A percentile compares a stretch with the other conserved stretches of the same genome.
Conservation (phyloP, 2,797 vertebrate species). For the Rhinogobio ventralis region DNA sequence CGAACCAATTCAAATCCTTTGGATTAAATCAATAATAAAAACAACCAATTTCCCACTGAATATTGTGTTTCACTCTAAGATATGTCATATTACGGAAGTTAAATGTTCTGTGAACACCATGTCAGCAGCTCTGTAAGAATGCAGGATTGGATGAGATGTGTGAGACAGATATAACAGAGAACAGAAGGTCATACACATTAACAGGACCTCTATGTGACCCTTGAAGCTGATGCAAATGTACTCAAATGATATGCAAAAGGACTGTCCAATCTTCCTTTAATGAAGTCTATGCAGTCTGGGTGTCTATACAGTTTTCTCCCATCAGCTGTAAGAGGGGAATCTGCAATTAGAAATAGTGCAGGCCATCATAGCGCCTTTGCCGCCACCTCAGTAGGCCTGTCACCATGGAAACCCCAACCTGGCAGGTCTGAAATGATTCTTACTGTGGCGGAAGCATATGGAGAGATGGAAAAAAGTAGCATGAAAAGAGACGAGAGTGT, state of each 20-base stretch:
- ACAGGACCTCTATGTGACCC: conserved; percentile 1
- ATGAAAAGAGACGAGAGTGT: conserved; percentile 14
- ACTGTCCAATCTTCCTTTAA: conserved; percentile 7
- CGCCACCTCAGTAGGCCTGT: conserved; percentile 54
- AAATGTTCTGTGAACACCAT: background rate
- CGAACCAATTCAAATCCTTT: background rate
- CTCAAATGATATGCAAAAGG: conserved; percentile 9
- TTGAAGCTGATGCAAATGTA: conserved; percentile 16
- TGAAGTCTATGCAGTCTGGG: conserved; percentile 22
- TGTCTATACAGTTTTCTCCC: conserved; percentile 37
- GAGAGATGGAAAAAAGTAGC: conserved; percentile 36
- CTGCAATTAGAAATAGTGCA: conserved; percentile 62
- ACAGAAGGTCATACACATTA: conserved; percentile 24
- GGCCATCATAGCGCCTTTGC: conserved; percentile 53
- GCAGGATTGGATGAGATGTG: background rate
- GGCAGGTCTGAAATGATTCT: conserved; percentile 45
- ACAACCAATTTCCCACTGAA: background rate
- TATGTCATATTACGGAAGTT: background rate
- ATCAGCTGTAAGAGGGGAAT: conserved; percentile 56
- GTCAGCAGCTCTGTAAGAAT: background rate
- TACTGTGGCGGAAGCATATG: conserved; percentile 51
- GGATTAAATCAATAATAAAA: background rate
- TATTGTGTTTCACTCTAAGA: conserved; percentile 5
- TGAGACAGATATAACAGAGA: background rate
- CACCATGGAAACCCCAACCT: conserved; percentile 60